Conservation (phyloP, 2,888 invertebrate species). For the Xanthostigma xanthostigma region DNA sequence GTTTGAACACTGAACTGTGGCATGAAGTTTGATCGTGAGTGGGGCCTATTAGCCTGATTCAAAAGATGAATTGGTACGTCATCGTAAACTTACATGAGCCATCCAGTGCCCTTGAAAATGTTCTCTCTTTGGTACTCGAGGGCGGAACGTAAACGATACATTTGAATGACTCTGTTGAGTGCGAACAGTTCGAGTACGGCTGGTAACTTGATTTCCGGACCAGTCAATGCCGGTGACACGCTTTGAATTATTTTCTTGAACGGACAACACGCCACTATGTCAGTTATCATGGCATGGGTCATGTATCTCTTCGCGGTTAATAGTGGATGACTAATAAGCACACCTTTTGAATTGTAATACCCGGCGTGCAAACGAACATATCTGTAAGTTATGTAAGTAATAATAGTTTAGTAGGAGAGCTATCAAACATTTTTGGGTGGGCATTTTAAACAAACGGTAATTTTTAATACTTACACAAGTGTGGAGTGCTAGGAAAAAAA, state of each 20-base stretch:
- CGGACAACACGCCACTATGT: conserved; percentile 12
- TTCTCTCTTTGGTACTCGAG: conserved; percentile 13
- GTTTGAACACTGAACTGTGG: too few relatives aligned
- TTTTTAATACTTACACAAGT: too few relatives aligned
- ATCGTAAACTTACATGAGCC: conserved; percentile 10
- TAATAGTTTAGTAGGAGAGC: too few relatives aligned
- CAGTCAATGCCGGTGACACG: conserved; percentile 1
- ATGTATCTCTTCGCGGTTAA: conserved; percentile 15
- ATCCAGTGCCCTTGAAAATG: conserved; percentile 10
- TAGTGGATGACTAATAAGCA: conserved; percentile 14
- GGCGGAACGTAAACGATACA: conserved; percentile 15
- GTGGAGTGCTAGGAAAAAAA: too few relatives aligned
- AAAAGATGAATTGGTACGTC: neutral
- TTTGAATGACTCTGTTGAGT: conserved; percentile 13
- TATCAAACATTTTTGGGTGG: too few relatives aligned
- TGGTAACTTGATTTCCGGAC: neutral
- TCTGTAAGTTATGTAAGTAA: conserved; percentile 10
- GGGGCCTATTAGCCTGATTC: too few relatives aligned
- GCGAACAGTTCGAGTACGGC: neutral
- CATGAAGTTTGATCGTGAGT: too few relatives aligned
- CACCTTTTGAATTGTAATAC: conserved; percentile 15
- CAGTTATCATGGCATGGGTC: conserved; percentile 11
- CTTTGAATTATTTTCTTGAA: conserved; percentile 5
- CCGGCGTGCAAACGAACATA: conserved; percentile 16
- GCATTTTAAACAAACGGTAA: too few relatives aligned